Base-by-base conservation (phyloP, 2,113 vertebrate genomes). In the Tyto alba region DNA sequence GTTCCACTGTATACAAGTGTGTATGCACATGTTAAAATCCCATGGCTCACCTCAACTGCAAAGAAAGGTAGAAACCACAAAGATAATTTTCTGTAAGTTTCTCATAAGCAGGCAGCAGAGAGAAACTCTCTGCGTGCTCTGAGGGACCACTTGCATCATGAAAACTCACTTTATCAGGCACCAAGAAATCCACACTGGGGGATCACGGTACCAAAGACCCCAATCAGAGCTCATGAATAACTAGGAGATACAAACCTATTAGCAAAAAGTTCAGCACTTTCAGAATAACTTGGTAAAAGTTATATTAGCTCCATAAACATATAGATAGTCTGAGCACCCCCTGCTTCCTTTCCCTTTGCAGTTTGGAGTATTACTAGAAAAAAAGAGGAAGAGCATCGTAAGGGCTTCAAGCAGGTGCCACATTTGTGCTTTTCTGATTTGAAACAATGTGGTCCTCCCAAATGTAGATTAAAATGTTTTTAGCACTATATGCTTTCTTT, bases 261-360 rank as follows among this genome's bases (percentile, higher is more conserved):
- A 88, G 45, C 22, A 86, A 88, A 52, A 76, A 11, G 16, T 81
- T 45, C 47, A 59, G 4, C 6, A 62, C 32, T 74, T 50, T 74
- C 76, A 84, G 50, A 88, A 86, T 26, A 80, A 80, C 25, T 29
- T 90, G 25, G 27, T 83, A 90, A 68, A 92, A 92, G 21, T 77
- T 45, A 34, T 68, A 86, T 69, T 45, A 88, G 11, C 10, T 77
- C 43, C 38, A 67, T 43, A 74, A 89, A 77, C 47, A 81, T 21
- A 72, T 15, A 90, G 73, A 79, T 5, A 80, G 16, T 36, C 38
- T 90, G 34, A 92, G 17, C 21, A 75, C 86, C 47, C 14, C 93
- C 47, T 57, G 10, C 11, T 94, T 88, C 32, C 15, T 76, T 94
- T 71, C 17, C 10, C 2, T 47, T 63, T 81, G 19, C 11, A 52